phyloP scores from a whole-genome alignment of 2,888 invertebrate genomes.

The Volucella bombylans region DNA sequence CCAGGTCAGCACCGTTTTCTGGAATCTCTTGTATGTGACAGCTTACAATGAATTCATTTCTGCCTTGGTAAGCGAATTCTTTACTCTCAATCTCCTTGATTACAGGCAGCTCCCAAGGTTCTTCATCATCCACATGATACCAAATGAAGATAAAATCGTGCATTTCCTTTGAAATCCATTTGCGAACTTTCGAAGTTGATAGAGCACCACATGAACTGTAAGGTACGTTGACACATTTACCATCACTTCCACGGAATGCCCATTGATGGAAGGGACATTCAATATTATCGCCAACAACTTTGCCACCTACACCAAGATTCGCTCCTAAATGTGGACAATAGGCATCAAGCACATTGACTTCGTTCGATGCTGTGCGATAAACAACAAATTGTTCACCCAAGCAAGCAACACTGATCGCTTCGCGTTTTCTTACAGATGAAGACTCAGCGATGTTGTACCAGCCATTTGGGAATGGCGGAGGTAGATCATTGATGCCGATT shows the following conservation, averaged over 20 bases:
- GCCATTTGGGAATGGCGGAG: slow-evolving; percentile 94
- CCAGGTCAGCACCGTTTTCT: slow-evolving; percentile 94
- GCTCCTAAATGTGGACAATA: slow-evolving; percentile 96
- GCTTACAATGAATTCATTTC: slow-evolving; percentile 90
- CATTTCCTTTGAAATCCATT: slow-evolving; percentile 87
- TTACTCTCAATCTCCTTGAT: slow-evolving; percentile 84
- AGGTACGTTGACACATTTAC: slow-evolving; percentile 89
- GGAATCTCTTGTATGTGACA: slow-evolving; percentile 92
- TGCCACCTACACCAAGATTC: slow-evolving; percentile 91
- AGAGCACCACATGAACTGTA: slow-evolving; percentile 87
- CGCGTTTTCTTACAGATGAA: slow-evolving; percentile 84
- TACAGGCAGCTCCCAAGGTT: slow-evolving; percentile 88
- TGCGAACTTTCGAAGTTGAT: slow-evolving; percentile 86
- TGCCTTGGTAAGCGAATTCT: slow-evolving; percentile 87
- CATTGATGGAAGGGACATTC: slow-evolving; percentile 96
- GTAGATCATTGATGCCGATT: slow-evolving; percentile 85
- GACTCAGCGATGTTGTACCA: slow-evolving; percentile 93
- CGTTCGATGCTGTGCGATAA: slow-evolving; percentile 86
- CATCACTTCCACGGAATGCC: slow-evolving; percentile 90
- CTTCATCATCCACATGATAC: slow-evolving; percentile 89
- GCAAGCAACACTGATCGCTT: slow-evolving; percentile 86
- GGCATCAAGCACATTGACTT: slow-evolving; percentile 89
- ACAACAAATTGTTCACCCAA: slow-evolving; percentile 89
- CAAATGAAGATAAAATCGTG: slow-evolving; percentile 91
- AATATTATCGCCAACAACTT: slow-evolving; percentile 89